phyloP scores from a whole-genome alignment of 2,113 vertebrate species.

The Martes martes region DNA sequence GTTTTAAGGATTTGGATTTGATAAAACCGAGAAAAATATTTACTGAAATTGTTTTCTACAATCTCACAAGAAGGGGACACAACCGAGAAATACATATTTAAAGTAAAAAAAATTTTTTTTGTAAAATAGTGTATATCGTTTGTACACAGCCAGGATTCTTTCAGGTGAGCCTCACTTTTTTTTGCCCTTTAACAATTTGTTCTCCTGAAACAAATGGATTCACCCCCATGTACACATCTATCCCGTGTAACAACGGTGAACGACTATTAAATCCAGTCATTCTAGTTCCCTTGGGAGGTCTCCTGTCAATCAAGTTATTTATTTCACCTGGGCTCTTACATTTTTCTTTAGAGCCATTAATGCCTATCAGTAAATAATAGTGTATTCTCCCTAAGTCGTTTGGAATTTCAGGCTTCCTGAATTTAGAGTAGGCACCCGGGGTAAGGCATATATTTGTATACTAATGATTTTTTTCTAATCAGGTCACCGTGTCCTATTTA shows the following conservation, averaged over 20 bases:
- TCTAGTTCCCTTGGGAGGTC: neutral
- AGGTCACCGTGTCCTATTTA: neutral
- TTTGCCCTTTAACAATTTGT: neutral
- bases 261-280: neutral
- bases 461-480: neutral
- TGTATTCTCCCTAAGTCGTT: neutral
- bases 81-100: neutral
- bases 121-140: neutral
- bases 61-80: neutral
- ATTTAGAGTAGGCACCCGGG: neutral
- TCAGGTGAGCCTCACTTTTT: neutral
- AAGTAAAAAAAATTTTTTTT: neutral
- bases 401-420: neutral
- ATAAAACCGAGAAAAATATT: neutral
- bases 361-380: neutral
- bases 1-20: neutral
- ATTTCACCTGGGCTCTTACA: neutral
- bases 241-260: neutral
- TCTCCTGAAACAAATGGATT: neutral
- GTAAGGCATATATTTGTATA: neutral
- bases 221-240: neutral
- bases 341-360: conserved; percentile 19
- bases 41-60: neutral
- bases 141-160: neutral
- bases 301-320: conserved; percentile 3